phyloP scores from a whole-genome alignment of 2,888 invertebrate genomes.

The Notodonta ziczac region DNA sequence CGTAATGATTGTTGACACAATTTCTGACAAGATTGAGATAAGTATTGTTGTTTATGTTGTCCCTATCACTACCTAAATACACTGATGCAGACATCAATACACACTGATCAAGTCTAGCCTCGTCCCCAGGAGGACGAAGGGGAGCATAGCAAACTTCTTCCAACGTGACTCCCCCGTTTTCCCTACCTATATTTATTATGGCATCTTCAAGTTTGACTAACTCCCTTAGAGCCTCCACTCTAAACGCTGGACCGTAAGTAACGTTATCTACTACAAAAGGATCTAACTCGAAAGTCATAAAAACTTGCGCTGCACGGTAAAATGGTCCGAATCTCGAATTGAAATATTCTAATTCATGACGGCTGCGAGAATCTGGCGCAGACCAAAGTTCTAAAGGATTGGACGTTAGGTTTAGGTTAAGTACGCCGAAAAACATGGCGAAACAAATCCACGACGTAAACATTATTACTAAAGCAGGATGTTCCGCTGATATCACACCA shows the following conservation, averaged over 20 bases:
- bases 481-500: constrained; percentile 86
- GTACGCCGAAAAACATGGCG: constrained; percentile 87
- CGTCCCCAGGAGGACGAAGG: constrained; percentile 86
- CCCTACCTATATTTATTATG: constrained; percentile 86
- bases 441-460: constrained; percentile 85
- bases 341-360: constrained; percentile 94
- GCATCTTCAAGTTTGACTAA: constrained; percentile 88
- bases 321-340: constrained; percentile 95
- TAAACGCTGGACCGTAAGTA: constrained; percentile 92
- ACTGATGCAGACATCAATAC: constrained; percentile 92
- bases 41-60: constrained; percentile 75
- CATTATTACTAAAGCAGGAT: constrained; percentile 87
- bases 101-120: constrained; percentile 86
- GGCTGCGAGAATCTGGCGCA: constrained; percentile 90
- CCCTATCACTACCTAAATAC: constrained; percentile 88
- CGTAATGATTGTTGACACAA: constrained; percentile 73
- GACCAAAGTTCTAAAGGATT: constrained; percentile 98
- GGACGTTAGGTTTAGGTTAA: constrained; percentile 89
- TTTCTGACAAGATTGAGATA: constrained; percentile 66
- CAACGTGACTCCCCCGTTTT: constrained; percentile 76
- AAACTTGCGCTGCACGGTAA: constrained; percentile 95
- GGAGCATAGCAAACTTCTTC: constrained; percentile 93
- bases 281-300: constrained; percentile 87
- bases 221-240: constrained; percentile 89
- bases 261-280: constrained; percentile 64